Percentiles rank a stretch among this genome's conserved stretches.
These are phyloP conservation scores for Eumaeus atala DNA, from an alignment of 1,140 invertebrate species.

Conservation along the genomic window DNA sequence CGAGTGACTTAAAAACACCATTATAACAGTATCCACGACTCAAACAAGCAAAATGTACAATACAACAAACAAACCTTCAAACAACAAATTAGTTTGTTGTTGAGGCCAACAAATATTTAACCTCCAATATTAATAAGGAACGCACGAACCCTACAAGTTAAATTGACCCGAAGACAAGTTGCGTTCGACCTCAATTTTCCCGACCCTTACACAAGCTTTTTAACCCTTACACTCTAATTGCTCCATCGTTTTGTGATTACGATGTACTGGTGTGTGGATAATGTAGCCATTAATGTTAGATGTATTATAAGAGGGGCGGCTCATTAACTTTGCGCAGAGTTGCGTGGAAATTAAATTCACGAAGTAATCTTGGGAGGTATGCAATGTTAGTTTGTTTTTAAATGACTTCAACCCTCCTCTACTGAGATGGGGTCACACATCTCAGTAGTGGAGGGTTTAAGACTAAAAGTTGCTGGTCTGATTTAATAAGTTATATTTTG, in stretches of 20 bases:
- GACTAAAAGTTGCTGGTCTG: too few relatives aligned
- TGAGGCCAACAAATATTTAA: background rate
- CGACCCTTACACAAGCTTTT: slow-evolving; percentile 32
- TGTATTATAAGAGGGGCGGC: slow-evolving; percentile 15
- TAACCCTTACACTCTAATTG: slow-evolving; percentile 35
- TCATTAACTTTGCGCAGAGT: slow-evolving; percentile 15
- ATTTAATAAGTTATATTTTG: too few relatives aligned
- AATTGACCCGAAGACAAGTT: slow-evolving; percentile 44
- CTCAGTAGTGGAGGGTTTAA: too few relatives aligned
- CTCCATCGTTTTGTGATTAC: slow-evolving; percentile 34
- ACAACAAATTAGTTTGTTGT: background rate
- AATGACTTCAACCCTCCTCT: too few relatives aligned
- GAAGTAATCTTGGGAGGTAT: slow-evolving; percentile 1
- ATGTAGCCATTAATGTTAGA: slow-evolving; percentile 26
- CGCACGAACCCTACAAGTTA: slow-evolving; percentile 14
- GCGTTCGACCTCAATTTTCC: slow-evolving; percentile 39
- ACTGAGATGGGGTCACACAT: too few relatives aligned
- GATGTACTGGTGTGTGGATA: slow-evolving; percentile 24
- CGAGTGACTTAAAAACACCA: too few relatives aligned
- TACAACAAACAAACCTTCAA: background rate
- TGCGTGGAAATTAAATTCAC: slow-evolving; percentile 11
- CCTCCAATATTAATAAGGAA: slow-evolving; percentile 4
- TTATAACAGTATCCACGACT: too few relatives aligned
- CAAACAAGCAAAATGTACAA: background rate
- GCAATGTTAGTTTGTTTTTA: background rate